phyloP scores from a whole-genome alignment of 2,113 vertebrate species.

The Callipepla squamata region DNA sequence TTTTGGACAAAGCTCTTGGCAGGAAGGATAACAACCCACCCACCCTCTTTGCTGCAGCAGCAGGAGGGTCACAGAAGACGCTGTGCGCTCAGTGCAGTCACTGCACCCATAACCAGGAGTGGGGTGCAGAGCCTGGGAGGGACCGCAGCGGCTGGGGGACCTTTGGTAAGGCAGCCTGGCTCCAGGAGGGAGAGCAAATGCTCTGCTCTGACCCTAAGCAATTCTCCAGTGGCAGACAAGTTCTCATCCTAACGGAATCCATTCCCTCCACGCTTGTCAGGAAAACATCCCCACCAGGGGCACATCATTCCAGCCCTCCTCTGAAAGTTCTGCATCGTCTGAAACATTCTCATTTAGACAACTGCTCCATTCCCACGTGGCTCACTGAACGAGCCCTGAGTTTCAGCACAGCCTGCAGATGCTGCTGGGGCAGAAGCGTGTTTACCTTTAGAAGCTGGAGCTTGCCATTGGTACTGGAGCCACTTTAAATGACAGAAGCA shows the following conservation, averaged over 20 bases:
- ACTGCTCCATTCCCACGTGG: not conserved
- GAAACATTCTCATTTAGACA: rapidly evolving
- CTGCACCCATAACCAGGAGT: not conserved
- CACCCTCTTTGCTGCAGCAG: slow-evolving; percentile 37
- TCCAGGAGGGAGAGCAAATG: not conserved
- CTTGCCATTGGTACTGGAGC: not conserved
- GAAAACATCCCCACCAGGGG: not conserved
- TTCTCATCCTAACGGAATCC: not conserved
- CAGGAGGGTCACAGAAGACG: not conserved
- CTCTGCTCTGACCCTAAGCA: not conserved
- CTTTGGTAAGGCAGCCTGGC: not conserved
- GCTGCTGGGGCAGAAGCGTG: not conserved
- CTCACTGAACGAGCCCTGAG: not conserved
- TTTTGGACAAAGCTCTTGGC: slow-evolving; percentile 58
- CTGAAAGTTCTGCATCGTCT: not conserved
- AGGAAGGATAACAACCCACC: slow-evolving; percentile 27
- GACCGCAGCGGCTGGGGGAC: not conserved
- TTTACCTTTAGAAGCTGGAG: not conserved
- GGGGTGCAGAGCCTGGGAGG: not conserved
- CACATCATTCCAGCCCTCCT: not conserved
- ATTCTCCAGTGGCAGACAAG: not conserved
- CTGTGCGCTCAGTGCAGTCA: not conserved
- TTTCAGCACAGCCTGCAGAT: not conserved
- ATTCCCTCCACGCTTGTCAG: not conserved
- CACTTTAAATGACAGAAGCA: not conserved